Conservation (phyloP, 2,797 vertebrate species). For the Sibirionetta formosa region DNA sequence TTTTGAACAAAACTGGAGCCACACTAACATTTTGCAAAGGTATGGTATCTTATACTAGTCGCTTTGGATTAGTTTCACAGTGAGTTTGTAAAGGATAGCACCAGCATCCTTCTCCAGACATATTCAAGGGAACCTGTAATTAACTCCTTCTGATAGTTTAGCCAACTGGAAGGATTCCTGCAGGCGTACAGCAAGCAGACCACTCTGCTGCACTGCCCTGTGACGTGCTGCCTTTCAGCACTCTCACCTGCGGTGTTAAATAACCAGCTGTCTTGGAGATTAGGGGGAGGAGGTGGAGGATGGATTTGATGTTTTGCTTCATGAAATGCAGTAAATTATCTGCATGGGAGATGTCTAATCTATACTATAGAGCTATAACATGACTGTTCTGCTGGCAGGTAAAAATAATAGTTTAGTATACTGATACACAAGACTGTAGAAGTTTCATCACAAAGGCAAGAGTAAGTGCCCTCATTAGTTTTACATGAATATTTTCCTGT, state of each 20-base stretch:
- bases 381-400: not conserved
- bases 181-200: not conserved
- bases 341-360: constrained; percentile 1
- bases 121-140: not conserved
- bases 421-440: not conserved
- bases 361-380: not conserved
- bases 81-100: not conserved
- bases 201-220: not conserved
- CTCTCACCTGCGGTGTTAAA: not conserved
- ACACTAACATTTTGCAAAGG: not conserved
- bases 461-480: not conserved
- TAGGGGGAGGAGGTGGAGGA: not conserved
- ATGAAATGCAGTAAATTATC: not conserved
- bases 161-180: not conserved
- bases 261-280: not conserved
- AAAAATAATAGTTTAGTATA: not conserved
- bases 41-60: not conserved
- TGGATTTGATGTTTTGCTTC: not conserved
- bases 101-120: not conserved
- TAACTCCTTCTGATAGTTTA: not conserved
- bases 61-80: not conserved
- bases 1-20: not conserved
- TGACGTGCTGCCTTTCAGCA: not conserved
- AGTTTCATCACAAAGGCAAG: not conserved
- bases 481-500: fast-evolving